These are phyloP conservation scores for Parasteatoda tepidariorum DNA, from an alignment of 1,140 invertebrate genomes.

Conservation along the genomic window DNA sequence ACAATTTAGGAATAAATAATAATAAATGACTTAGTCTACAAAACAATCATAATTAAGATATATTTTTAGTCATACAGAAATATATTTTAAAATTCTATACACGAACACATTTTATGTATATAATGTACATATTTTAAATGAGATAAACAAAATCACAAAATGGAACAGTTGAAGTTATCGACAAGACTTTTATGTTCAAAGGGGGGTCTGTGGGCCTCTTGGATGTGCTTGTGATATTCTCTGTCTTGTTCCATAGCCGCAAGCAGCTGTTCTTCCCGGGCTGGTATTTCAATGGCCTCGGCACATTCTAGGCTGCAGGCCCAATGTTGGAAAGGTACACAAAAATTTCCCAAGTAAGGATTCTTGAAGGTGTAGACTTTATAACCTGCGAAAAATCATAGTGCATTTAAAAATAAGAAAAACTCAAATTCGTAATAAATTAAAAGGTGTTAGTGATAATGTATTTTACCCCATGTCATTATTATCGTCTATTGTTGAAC, in stretches of 20 bases:
- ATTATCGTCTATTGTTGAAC: too few relatives aligned
- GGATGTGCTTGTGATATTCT: conserved; percentile 68
- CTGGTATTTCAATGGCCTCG: conserved; percentile 70
- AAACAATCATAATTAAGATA: neutral
- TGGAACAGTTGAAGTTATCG: conserved; percentile 22
- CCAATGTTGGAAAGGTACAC: conserved; percentile 73
- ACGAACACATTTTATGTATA: too few relatives aligned
- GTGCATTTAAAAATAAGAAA: neutral
- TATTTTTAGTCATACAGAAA: neutral
- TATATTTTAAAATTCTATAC: too few relatives aligned
- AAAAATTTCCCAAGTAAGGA: conserved; percentile 72
- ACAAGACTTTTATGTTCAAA: conserved; percentile 18
- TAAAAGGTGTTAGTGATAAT: too few relatives aligned
- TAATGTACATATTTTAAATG: too few relatives aligned
- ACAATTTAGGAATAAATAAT: too few relatives aligned
- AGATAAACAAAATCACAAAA: conserved; percentile 52
- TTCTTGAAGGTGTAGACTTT: conserved; percentile 73
- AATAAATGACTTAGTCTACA: too few relatives aligned
- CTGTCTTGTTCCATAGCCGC: conserved; percentile 67
- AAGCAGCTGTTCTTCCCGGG: conserved; percentile 69
- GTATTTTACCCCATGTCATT: too few relatives aligned
- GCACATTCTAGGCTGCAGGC: conserved; percentile 71
- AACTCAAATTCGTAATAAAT: too few relatives aligned
- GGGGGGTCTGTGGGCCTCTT: conserved; percentile 64
- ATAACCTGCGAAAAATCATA: conserved; percentile 67